Conservation (phyloP, 2,113 vertebrate genomes). For the Bostrychus sinensis region DNA sequence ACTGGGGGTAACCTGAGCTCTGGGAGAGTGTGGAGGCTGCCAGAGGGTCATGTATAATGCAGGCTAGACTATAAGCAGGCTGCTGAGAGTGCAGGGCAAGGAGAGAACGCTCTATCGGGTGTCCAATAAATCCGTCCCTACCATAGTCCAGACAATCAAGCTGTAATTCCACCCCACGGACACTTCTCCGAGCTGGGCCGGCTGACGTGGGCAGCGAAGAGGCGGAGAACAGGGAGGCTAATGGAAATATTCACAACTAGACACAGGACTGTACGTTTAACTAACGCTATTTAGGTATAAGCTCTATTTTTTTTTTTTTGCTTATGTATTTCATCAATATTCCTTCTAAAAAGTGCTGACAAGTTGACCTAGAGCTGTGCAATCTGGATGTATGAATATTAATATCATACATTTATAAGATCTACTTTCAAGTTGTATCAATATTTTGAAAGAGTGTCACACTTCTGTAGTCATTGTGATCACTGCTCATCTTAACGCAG, state of each 20-base stretch:
- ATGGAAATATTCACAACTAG: slow-evolving; percentile 16
- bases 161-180: slow-evolving; percentile 78
- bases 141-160: slow-evolving; percentile 72
- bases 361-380: too few relatives aligned
- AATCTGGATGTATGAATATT: too few relatives aligned
- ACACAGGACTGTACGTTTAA: not conserved
- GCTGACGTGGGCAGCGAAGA: slow-evolving; percentile 40
- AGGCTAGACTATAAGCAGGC: slow-evolving; percentile 68
- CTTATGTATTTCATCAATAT: too few relatives aligned
- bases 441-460: too few relatives aligned
- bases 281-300: too few relatives aligned
- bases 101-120: slow-evolving; percentile 79
- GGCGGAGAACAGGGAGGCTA: slow-evolving; percentile 39
- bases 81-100: slow-evolving; percentile 81
- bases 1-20: slow-evolving; percentile 71
- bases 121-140: slow-evolving; percentile 76
- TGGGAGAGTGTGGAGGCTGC: slow-evolving; percentile 69
- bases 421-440: too few relatives aligned
- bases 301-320: too few relatives aligned
- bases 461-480: too few relatives aligned
- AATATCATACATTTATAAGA: too few relatives aligned
- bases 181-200: slow-evolving; percentile 47
- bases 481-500: too few relatives aligned
- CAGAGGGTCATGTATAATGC: slow-evolving; percentile 80
- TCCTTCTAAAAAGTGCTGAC: too few relatives aligned